Evolutionary conservation across 2,888 invertebrate genomes (phyloP), one percentile per base, ranked within the genome.

Genomic region (Phyllotreta striolata): DNA sequence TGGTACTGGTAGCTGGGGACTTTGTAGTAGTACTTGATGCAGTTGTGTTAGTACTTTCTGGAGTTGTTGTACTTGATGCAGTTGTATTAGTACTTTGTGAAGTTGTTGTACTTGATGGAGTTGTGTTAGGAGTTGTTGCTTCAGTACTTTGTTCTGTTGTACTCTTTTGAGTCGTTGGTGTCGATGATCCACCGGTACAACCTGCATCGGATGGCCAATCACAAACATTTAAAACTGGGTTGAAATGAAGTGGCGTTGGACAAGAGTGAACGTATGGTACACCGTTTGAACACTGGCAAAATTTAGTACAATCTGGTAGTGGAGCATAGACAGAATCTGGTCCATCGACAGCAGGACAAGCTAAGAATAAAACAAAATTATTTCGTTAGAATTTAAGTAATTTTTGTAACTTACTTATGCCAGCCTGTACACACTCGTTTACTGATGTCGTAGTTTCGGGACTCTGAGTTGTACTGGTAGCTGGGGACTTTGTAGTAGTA

Each of bases 211-310:
- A 37, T 9, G 57, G 55, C 10, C 35, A 61, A 55, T 68, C 68
- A 47, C 68, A 68, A 7, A 64, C 62, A 37, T 64, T 66, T 3
- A 68, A 38, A n/a, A n/a, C 4, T 4, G 67, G 58, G 46, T 67
- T 67, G 49, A 65, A 70, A 57, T 69, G 62, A 1, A 64, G 47
- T 13, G 57, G 67, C 34, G 8, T 12, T 12, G 68, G 63, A 43
- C 70, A 70, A 7, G 60, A 10, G 46, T 56, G 54, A 10, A 64
- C 10, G 35, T 59, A 63, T 9, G 66, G 55, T 2, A 9, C 47
- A 3, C 69, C 69, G 12, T 66, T 69, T 4, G 66, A 65, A 44
- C 69, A 69, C 46, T 69, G 63, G 46, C 65, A 69, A 43, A 67
- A 69, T 34, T 69, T 63, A 2, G 62, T 51, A 14, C 67, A 69